Conservation (phyloP, 64 coral and sea anemone genomes). For the Exaiptasia diaphana region DNA sequence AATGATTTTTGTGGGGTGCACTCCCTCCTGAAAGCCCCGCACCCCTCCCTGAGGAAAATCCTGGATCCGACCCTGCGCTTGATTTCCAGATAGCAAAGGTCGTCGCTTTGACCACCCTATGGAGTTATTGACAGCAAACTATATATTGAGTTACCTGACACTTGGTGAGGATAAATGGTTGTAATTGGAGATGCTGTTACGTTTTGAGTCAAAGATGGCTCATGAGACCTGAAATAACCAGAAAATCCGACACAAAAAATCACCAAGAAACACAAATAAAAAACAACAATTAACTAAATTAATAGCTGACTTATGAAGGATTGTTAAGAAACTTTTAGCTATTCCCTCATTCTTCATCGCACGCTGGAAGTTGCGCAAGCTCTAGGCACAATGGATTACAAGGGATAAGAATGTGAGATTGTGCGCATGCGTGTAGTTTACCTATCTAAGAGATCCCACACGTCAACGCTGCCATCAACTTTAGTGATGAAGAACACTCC, state of each 20-base stretch:
- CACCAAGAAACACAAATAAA: not conserved
- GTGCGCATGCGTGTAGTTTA: too few species aligned
- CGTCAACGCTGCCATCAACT: constrained; percentile 88
- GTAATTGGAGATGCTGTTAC: constrained; percentile 83
- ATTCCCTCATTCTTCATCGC: too few species aligned
- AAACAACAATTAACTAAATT: not conserved
- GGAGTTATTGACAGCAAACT: too few species aligned
- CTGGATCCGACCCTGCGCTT: too few species aligned
- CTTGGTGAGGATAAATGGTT: constrained; percentile 82
- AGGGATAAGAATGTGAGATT: too few species aligned
- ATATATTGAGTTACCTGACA: constrained; percentile 91
- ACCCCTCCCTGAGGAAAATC: too few species aligned
- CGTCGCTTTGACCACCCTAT: not conserved
- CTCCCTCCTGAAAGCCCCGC: too few species aligned
- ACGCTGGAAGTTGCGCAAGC: too few species aligned
- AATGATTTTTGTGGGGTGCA: too few species aligned
- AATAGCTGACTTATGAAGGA: not conserved
- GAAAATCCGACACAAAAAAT: not conserved
- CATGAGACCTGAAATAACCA: constrained; percentile 74
- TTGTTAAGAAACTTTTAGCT: too few species aligned
- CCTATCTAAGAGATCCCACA: constrained; percentile 97
- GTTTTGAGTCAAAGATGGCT: constrained; percentile 89
- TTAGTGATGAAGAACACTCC: constrained; percentile 96
- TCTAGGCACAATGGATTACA: too few species aligned
- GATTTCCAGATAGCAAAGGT: not conserved